Conservation (phyloP, 1,140 invertebrate species). For the Cyclina sinensis region DNA sequence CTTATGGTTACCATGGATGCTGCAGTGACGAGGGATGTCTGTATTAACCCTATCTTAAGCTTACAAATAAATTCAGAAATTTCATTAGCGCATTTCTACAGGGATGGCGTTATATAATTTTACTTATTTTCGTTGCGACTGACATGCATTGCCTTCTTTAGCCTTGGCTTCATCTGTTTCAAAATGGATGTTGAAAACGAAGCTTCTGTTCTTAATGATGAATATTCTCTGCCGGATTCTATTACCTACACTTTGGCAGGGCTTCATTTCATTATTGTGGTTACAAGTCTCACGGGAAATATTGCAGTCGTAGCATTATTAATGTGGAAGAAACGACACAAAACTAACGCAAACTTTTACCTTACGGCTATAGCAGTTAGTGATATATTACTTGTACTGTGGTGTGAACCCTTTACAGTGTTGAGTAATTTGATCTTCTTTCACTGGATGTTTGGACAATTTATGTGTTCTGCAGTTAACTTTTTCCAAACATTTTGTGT, state of each 20-base stretch:
- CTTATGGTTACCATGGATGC: no score
- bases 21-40: no score
- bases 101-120: no score
- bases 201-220: neutral
- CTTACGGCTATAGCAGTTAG: neutral
- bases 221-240: slow-evolving; percentile 1
- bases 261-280: neutral
- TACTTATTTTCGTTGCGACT: no score
- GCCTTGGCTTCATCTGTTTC: no score
- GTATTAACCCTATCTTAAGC: no score
- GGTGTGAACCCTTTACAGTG: slow-evolving; percentile 45
- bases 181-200: no score
- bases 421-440: slow-evolving; percentile 32
- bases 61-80: no score
- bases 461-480: slow-evolving; percentile 27
- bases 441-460: slow-evolving; percentile 47
- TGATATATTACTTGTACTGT: slow-evolving; percentile 12
- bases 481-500: slow-evolving; percentile 30
- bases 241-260: slow-evolving; percentile 3
- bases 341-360: neutral
- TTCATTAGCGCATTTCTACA: no score
- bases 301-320: neutral
- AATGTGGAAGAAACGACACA: neutral
- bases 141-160: no score
- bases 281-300: slow-evolving; percentile 10